phyloP scores from a whole-genome alignment of 1,140 invertebrate genomes.

The Zaprionus inermis region DNA sequence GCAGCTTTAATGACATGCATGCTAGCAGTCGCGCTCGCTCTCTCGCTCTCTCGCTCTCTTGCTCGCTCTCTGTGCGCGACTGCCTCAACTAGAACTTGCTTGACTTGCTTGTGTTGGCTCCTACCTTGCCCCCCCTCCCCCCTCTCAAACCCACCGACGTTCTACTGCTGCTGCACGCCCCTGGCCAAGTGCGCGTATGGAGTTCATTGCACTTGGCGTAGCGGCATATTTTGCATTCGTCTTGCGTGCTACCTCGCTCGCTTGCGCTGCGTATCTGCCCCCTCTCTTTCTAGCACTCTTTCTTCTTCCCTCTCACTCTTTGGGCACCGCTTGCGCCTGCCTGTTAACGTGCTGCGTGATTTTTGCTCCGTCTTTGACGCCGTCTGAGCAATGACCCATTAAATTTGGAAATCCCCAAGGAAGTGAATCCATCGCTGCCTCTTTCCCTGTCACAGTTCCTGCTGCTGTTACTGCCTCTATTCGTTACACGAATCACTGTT shows the following conservation, averaged over 20 bases:
- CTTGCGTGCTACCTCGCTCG: constrained; percentile 20
- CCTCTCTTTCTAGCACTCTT: constrained; percentile 9
- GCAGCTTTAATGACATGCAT: constrained; percentile 37
- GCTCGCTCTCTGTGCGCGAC: constrained; percentile 30
- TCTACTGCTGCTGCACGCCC: neutral
- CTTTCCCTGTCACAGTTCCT: neutral
- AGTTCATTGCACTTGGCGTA: constrained; percentile 79
- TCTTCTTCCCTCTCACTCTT: constrained; percentile 26
- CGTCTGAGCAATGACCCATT: constrained; percentile 45
- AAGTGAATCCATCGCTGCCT: neutral
- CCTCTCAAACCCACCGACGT: too few relatives aligned
- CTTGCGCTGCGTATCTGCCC: constrained; percentile 34
- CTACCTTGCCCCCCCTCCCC: neutral
- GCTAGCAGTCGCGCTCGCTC: constrained; percentile 9
- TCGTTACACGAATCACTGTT: neutral
- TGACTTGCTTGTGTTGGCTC: constrained; percentile 69
- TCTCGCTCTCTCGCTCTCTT: neutral
- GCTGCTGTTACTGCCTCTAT: neutral
- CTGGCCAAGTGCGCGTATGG: constrained; percentile 19
- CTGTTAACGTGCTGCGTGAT: constrained; percentile 43
- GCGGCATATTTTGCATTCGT: constrained; percentile 79
- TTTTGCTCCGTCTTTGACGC: neutral
- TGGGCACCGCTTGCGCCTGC: constrained; percentile 48
- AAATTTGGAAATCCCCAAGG: neutral
- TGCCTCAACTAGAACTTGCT: constrained; percentile 82